phyloP scores from a whole-genome alignment of 2,113 vertebrate genomes.

The Aegithalos caudatus region DNA sequence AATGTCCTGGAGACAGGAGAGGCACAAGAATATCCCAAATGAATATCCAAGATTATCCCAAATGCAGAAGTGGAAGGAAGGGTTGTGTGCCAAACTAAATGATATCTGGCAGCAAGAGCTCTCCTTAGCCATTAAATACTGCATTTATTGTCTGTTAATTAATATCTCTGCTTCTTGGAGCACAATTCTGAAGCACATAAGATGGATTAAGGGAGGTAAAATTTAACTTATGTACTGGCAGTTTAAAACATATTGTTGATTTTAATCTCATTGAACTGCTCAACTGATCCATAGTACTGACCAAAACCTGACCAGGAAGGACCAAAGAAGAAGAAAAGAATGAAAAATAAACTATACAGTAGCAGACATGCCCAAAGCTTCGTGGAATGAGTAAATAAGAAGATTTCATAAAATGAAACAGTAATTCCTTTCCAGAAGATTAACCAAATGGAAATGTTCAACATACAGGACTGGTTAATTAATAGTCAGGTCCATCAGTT shows the following conservation, averaged over 20 bases:
- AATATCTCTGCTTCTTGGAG: constrained; percentile 18
- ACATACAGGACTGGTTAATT: constrained; percentile 42
- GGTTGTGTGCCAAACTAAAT: background rate
- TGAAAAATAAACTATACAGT: background rate
- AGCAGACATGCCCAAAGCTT: constrained; percentile 20
- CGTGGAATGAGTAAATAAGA: constrained; percentile 9
- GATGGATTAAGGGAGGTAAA: constrained; percentile 50
- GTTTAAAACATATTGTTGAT: constrained; percentile 18
- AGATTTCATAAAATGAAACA: constrained; percentile 22
- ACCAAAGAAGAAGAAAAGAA: constrained; percentile 1
- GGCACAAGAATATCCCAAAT: background rate
- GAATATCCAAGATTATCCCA: background rate
- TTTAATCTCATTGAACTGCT: constrained; percentile 53
- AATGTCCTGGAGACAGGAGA: background rate
- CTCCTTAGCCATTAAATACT: background rate
- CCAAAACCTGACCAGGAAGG: background rate
- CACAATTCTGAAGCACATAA: background rate
- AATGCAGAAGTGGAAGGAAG: background rate
- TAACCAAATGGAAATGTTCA: constrained; percentile 54
- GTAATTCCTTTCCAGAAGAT: constrained; percentile 61
- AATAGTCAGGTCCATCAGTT: constrained; percentile 43
- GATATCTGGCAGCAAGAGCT: background rate
- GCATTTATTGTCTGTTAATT: constrained; percentile 12
- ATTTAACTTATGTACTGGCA: constrained; percentile 41
- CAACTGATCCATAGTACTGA: constrained; percentile 18